Percentiles rank a stretch among this genome's conserved stretches.
These are phyloP conservation scores for Yasuhikotakia modesta DNA, from an alignment of 2,797 vertebrate species.

Conservation along the genomic window DNA sequence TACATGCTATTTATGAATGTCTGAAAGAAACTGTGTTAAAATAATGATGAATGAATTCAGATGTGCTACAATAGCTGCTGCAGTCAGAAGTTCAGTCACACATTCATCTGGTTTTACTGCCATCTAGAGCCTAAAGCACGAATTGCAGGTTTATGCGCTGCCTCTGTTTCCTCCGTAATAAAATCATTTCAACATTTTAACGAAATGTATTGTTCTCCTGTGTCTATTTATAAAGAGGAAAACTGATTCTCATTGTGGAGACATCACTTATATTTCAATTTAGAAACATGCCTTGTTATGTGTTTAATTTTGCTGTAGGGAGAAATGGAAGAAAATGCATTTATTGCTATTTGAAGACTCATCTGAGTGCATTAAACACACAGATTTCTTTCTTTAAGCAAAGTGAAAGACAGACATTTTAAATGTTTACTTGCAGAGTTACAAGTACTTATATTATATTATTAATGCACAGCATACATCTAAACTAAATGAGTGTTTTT, in stretches of 20 bases:
- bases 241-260: constrained; percentile 11
- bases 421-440: too few species aligned
- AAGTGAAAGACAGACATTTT: too few species aligned
- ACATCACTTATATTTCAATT: too few species aligned
- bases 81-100: too few species aligned
- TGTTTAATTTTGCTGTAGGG: not conserved
- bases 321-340: not conserved
- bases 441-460: not conserved
- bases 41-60: not conserved
- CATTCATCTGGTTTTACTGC: constrained; percentile 11
- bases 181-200: constrained; percentile 5
- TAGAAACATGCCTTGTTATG: too few species aligned
- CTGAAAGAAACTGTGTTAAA: not conserved
- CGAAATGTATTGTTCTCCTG: not conserved
- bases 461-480: not conserved
- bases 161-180: not conserved
- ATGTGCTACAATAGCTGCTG: too few species aligned
- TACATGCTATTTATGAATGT: not conserved
- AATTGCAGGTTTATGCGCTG: too few species aligned
- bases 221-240: constrained; percentile 30
- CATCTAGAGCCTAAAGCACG: too few species aligned
- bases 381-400: not conserved
- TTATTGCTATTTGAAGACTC: not conserved
- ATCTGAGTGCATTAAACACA: not conserved
- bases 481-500: not conserved